Base-by-base conservation (phyloP, 2,888 invertebrate species). In the Ceraclea dissimilis region DNA sequence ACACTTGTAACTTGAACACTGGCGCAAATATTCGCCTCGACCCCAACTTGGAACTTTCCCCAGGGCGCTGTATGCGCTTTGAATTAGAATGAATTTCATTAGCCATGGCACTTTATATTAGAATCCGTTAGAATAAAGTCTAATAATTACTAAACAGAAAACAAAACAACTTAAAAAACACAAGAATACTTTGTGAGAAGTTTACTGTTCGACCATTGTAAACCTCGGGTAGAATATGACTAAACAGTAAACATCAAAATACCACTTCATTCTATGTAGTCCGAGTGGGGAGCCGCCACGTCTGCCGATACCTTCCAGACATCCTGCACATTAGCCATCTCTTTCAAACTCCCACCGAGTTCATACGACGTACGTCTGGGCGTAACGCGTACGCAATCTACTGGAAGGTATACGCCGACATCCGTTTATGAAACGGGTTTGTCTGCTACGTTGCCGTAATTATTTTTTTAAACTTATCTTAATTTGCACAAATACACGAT, bases 21-120 rank as follows among this genome's bases (percentile, higher is more conserved):
- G 91, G 89, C 68, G 92, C 86, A 72, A 92, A 93, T 68, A 92
- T 92, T 63, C 92, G 84, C 63, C 92, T 80, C 64, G 90, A 90
- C 59, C 91, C 91, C 76, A 90, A 86, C 65, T 75, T 74, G n/a
- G 62, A 51, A 54, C 52, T 57, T 33, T 57, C 52, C 61, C 65
- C 66, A 73, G 67, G 76, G 62, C 57, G 60, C 65, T 67, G 71
- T 65, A 64, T 68, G 66, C 74, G 67, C 68, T 76, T 74, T 62
- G 77, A 67, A 66, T 76, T 71, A 50, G 84, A 77, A 67, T 74
- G 76, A 66, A 78, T 70, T 63, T 79, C 79, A 70, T 81, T 80
- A 66, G 82, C 80, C 82, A 82, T 82, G 66, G 66, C 68, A 66
- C 62, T 57, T n/a, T 26, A 21, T 26, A 48, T 39, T 52, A 49